Evolutionary conservation across 1,140 invertebrate species (phyloP).

Genomic region (Globodera ellingtonae): DNA sequence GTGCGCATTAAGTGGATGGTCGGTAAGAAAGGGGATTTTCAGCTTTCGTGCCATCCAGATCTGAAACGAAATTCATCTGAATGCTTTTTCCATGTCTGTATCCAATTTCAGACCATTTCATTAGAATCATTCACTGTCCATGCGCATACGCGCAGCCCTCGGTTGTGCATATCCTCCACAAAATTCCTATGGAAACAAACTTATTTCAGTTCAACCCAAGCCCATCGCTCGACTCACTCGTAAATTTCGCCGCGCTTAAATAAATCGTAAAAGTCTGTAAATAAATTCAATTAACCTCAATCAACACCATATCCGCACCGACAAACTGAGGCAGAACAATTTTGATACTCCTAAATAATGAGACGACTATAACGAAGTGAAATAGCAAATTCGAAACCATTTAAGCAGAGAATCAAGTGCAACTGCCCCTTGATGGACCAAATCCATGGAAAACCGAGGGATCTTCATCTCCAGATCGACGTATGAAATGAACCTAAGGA

Average conservation of each 20-base stretch:
- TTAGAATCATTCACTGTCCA: constrained; percentile 62
- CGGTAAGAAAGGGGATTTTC: constrained; percentile 61
- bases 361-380: background rate
- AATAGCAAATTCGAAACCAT: background rate
- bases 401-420: constrained; percentile 29
- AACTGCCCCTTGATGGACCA: constrained; percentile 46
- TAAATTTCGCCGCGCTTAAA: constrained; percentile 55
- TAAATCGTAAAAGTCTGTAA: background rate
- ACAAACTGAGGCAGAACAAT: constrained; percentile 56
- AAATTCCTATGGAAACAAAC: constrained; percentile 44
- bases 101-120: constrained; percentile 21
- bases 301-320: constrained; percentile 60
- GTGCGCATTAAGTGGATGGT: constrained; percentile 1
- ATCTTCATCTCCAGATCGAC: constrained; percentile 58
- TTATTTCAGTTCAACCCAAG: background rate
- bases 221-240: constrained; percentile 37
- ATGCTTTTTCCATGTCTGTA: background rate
- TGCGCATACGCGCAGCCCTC: constrained; percentile 54
- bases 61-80: background rate
- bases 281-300: constrained; percentile 34
- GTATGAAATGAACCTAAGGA: constrained; percentile 46
- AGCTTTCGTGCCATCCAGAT: constrained; percentile 56
- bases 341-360: constrained; percentile 42
- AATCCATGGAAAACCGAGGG: constrained; percentile 55
- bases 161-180: constrained; percentile 39